Evolutionary conservation across 2,797 vertebrate genomes (phyloP).

Genomic region (Pitangus sulphuratus): DNA sequence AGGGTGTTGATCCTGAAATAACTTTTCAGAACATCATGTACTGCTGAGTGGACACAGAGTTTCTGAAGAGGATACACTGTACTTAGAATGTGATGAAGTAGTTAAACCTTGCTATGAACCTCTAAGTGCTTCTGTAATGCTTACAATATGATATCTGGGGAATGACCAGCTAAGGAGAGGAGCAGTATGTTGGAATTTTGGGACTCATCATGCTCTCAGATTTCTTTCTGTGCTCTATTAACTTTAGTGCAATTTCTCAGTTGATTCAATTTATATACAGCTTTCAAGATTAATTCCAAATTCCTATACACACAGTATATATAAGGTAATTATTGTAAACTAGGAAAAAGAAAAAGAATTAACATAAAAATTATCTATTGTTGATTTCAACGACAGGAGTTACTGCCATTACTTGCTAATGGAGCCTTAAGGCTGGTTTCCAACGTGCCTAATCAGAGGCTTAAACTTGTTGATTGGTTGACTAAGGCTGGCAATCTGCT

Average conservation of each 20-base stretch:
- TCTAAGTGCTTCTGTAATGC: background rate
- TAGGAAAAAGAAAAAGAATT: background rate
- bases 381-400: background rate
- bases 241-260: background rate
- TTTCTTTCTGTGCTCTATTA: background rate
- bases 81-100: background rate
- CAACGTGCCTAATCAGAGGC: background rate
- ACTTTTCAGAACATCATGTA: background rate
- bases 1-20: background rate
- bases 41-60: background rate
- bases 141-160: background rate
- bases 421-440: background rate
- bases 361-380: background rate
- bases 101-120: background rate
- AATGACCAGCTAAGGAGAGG: background rate
- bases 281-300: background rate
- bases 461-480: background rate
- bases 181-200: background rate
- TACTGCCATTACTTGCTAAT: background rate
- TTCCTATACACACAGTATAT: background rate
- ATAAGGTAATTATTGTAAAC: background rate
- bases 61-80: background rate
- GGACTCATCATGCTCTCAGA: background rate
- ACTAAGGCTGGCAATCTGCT: background rate
- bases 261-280: background rate